Evolutionary conservation across 1,140 invertebrate genomes (phyloP).

Genomic region (Heliconius nattereri): DNA sequence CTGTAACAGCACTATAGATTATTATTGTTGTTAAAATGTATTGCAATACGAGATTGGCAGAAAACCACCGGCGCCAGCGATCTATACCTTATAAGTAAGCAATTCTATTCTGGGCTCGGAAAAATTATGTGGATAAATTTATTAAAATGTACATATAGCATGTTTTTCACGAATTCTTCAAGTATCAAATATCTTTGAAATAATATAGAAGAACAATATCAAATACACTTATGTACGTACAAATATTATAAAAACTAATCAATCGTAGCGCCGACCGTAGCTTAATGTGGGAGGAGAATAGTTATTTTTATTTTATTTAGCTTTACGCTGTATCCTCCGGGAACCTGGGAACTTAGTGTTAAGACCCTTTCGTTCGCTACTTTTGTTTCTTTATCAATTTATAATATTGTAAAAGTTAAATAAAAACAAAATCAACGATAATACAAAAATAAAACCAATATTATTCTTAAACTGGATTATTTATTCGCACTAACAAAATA

Average conservation of each 20-base stretch:
- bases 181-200: background rate
- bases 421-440: background rate
- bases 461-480: background rate
- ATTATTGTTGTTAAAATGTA: slow-evolving; percentile 8
- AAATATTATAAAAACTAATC: too few relatives aligned
- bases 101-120: slow-evolving; percentile 22
- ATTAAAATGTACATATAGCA: background rate
- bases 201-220: background rate
- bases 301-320: too few relatives aligned
- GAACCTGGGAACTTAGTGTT: too few relatives aligned
- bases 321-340: too few relatives aligned
- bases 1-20: background rate
- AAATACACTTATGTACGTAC: background rate
- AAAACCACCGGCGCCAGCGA: slow-evolving; percentile 33
- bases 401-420: background rate
- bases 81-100: slow-evolving; percentile 29
- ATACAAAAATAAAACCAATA: slow-evolving; percentile 11
- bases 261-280: too few relatives aligned
- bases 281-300: too few relatives aligned
- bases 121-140: slow-evolving; percentile 13
- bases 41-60: slow-evolving; percentile 25
- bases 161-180: background rate
- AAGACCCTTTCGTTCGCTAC: too few relatives aligned
- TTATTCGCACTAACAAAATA: slow-evolving; percentile 13
- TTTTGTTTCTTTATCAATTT: background rate